A percentile compares a stretch with the other conserved stretches of the same genome.
phyloP scores from a whole-genome alignment of 2,888 invertebrate genomes.

The Acronicta aceris region DNA sequence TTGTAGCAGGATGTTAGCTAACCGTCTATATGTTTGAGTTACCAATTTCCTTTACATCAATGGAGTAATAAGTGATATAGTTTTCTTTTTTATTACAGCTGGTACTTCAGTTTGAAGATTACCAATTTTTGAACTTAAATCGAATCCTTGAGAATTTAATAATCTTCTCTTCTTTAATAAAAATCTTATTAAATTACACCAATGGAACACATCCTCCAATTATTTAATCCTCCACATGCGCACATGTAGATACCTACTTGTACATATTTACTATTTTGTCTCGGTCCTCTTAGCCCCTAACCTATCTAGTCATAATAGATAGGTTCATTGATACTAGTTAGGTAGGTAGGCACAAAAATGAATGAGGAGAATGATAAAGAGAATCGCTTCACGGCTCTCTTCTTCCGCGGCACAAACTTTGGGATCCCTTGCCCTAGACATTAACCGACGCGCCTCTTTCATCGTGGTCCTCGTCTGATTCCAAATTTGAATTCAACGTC shows the following conservation, averaged over 20 bases:
- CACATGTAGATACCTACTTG: too few species aligned
- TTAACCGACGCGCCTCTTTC: background rate
- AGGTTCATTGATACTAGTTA: too few species aligned
- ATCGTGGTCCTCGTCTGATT: background rate
- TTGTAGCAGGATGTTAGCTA: constrained; percentile 45
- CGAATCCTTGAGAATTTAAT: constrained; percentile 1
- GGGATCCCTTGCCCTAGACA: background rate
- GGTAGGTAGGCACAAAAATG: too few species aligned
- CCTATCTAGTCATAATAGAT: too few species aligned
- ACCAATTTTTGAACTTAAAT: constrained; percentile 18
- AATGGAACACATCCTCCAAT: too few species aligned
- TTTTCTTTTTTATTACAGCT: constrained; percentile 18
- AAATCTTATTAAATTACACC: background rate
- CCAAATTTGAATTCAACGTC: constrained; percentile 50
- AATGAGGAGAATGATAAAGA: too few species aligned
- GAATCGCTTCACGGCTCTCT: too few species aligned
- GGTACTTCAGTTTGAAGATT: background rate
- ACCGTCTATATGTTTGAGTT: constrained; percentile 24
- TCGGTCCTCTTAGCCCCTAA: too few species aligned
- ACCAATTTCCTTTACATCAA: constrained; percentile 43
- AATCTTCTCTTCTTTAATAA: too few species aligned
- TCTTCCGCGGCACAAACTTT: too few species aligned
- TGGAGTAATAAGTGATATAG: constrained; percentile 32
- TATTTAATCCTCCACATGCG: too few species aligned
- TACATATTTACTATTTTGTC: too few species aligned